phyloP scores from a whole-genome alignment of 2,113 vertebrate species.

The Butastur rufipennis region DNA sequence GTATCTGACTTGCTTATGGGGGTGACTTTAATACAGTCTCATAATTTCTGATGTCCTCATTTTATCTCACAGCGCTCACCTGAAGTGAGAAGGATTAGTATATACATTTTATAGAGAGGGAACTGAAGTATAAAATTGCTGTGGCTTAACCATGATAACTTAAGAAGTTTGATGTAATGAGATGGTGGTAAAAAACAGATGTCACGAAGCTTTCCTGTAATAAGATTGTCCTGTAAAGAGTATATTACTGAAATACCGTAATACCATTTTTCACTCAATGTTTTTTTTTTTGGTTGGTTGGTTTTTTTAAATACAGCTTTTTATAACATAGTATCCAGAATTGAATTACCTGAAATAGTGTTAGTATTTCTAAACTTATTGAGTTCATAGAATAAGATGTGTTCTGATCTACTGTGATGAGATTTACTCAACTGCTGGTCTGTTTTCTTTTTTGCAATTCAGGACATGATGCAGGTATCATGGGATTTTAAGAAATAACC shows the following conservation, averaged over 20 bases:
- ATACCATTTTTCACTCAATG: neutral
- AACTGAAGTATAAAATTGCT: neutral
- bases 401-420: neutral
- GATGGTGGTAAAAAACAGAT: neutral
- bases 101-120: neutral
- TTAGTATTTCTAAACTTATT: neutral
- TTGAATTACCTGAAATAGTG: neutral
- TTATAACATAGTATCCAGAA: neutral
- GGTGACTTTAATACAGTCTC: neutral
- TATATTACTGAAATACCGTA: neutral
- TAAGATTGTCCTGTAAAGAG: neutral
- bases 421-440: neutral
- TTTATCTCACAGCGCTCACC: neutral
- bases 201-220: neutral
- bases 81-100: neutral
- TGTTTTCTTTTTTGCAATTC: neutral
- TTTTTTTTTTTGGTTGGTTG: accelerated
- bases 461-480: neutral
- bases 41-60: neutral
- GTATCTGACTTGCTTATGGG: neutral
- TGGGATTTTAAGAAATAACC: neutral
- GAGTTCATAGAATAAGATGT: neutral
- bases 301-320: neutral
- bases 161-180: neutral
- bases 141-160: neutral